Evolutionary conservation across 2,113 vertebrate species (phyloP).

Genomic region (Crypturellus undulatus): DNA sequence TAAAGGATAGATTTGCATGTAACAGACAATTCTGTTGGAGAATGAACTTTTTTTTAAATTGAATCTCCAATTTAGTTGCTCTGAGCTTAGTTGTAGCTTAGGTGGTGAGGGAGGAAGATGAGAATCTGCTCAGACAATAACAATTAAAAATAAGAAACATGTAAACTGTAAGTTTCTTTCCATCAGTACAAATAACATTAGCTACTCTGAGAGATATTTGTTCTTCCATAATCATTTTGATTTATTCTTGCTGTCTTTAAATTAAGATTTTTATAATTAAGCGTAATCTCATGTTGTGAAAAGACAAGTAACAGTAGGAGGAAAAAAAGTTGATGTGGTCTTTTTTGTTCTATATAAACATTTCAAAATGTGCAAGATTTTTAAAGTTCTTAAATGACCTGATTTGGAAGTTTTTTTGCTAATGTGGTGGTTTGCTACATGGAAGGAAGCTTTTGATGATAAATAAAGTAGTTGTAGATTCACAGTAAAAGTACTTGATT

Average conservation of each 20-base stretch:
- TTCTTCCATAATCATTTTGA: neutral
- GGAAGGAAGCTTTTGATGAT: neutral
- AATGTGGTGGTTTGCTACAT: neutral
- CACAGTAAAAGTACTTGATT: neutral
- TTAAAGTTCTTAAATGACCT: neutral
- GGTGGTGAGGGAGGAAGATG: neutral
- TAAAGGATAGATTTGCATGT: neutral
- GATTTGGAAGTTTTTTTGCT: neutral
- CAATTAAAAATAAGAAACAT: neutral
- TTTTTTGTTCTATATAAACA: neutral
- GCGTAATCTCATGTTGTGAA: fast-evolving
- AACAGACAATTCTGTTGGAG: neutral
- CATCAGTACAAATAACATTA: neutral
- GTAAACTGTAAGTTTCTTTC: neutral
- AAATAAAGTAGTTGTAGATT: neutral
- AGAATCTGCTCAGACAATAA: neutral
- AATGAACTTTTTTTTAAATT: neutral
- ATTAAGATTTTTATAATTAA: neutral
- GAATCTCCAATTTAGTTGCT: neutral
- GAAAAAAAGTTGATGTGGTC: neutral
- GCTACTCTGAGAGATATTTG: neutral
- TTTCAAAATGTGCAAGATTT: neutral
- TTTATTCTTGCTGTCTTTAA: neutral
- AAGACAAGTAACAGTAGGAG: neutral
- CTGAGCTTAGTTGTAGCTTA: neutral